Base-by-base conservation (phyloP, 2,888 invertebrate genomes). In the Pogonocherus hispidulus region DNA sequence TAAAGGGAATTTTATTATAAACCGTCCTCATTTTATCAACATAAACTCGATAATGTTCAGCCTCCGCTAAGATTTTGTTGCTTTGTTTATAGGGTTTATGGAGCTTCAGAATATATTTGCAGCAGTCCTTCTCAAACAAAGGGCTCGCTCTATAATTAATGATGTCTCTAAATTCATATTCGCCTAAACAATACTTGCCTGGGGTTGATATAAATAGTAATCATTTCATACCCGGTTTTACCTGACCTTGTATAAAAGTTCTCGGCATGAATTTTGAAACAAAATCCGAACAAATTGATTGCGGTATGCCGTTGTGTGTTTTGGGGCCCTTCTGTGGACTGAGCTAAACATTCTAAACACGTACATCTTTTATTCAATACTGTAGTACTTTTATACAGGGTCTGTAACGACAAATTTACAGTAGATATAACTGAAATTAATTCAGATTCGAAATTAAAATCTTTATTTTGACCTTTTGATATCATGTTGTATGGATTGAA, bases 91-190 rank as follows among this genome's bases (percentile, higher is more conserved):
- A 41, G 16, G 41, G 35, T 37, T 55, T 55, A 55, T 37, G n/a
- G 35, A 37, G 55, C 37, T 55, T 55, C 20, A 27, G 55, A 37
- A 37, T 23, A 32, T 35, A 35, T 54, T 51, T 18, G 54, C 14
- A 16, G 9, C 35, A 37, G 18, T 20, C 55, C 35, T 52, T 23
- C 23, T n/a, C 55, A 35, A 37, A 55, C 55, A 55, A 55, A 55
- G 22, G 41, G 35, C 20, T 37, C 22, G 55, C 37, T 37, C 18
- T 41, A 55, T 47, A 20, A 55, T 55, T 55, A 55, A 55, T 55
- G 55, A 14, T 19, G 55, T 55, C 55, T 55, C 55, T 55, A 55
- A 55, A 55, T 41, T 55, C 41, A 20, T 37, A 55, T 55, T 55
- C 37, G 19, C 37, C 11, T 20, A 37, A 55, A 55, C 55, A 55